Conservation (phyloP, 2,888 invertebrate species). For the Ametastegia equiseti region DNA sequence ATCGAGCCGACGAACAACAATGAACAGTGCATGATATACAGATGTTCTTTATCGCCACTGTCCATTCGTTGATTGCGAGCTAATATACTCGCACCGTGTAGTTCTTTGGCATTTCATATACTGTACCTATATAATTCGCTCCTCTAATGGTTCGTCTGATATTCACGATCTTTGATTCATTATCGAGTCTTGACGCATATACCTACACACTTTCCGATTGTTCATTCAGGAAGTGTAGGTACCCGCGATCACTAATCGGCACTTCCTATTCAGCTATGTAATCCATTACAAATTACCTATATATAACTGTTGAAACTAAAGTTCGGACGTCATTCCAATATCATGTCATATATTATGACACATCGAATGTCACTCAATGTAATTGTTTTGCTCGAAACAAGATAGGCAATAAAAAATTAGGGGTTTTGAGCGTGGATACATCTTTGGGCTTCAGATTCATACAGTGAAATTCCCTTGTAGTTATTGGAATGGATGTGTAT, state of each 20-base stretch:
- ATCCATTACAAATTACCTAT: background rate
- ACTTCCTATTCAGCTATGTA: slow-evolving; percentile 32
- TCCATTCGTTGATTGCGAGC: background rate
- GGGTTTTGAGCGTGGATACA: too few species aligned
- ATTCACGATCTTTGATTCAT: slow-evolving; percentile 16
- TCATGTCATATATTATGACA: slow-evolving; percentile 4
- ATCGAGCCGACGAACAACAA: slow-evolving; percentile 15
- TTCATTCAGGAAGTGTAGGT: slow-evolving; percentile 41
- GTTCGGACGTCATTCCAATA: background rate
- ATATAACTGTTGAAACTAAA: slow-evolving; percentile 33
- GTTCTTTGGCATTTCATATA: background rate
- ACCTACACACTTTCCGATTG: slow-evolving; percentile 36
- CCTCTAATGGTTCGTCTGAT: slow-evolving; percentile 2
- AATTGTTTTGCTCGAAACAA: background rate
- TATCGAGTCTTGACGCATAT: slow-evolving; percentile 32
- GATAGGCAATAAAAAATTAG: too few species aligned
- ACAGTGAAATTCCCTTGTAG: too few species aligned
- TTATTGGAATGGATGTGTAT: too few species aligned
- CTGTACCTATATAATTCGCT: background rate
- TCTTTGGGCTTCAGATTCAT: too few species aligned
- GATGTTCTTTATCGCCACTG: background rate
- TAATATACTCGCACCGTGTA: background rate
- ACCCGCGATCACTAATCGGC: slow-evolving; percentile 20
- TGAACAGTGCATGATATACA: slow-evolving; percentile 10
- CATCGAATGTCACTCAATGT: background rate